Percentiles rank a stretch among this genome's conserved stretches.
These are phyloP conservation scores for Thalpophila matura DNA, from an alignment of 2,888 invertebrate species.

Conservation along the genomic window DNA sequence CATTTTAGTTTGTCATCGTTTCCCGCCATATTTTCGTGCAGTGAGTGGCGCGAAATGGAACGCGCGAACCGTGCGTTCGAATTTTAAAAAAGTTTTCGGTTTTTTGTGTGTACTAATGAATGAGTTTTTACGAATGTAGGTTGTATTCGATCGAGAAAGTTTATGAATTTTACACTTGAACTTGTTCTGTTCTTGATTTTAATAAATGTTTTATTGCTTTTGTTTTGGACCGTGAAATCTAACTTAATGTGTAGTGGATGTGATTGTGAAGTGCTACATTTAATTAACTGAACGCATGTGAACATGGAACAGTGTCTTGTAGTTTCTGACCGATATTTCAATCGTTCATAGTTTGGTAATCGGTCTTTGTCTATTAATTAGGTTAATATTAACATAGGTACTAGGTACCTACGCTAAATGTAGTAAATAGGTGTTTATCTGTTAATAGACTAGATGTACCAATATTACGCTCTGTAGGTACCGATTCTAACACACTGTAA, in stretches of 20 bases:
- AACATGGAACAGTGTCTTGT: conserved; percentile 32
- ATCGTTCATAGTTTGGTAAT: conserved; percentile 3
- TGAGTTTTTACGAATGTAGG: conserved; percentile 37
- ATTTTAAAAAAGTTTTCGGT: conserved; percentile 58
- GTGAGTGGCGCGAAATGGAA: conserved; percentile 73
- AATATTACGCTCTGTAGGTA: background rate
- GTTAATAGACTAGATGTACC: no score
- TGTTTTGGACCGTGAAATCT: conserved; percentile 20
- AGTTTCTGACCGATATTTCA: conserved; percentile 71
- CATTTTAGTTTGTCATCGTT: conserved; percentile 72
- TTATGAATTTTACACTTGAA: conserved; percentile 28
- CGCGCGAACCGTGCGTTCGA: conserved; percentile 73
- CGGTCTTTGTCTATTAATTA: background rate
- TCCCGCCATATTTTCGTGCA: conserved; percentile 70
- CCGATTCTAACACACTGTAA: no score
- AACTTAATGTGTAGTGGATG: conserved; percentile 16
- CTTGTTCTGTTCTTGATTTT: conserved; percentile 12
- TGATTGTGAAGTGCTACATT: conserved; percentile 30
- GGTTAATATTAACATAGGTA: background rate
- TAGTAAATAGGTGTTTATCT: background rate
- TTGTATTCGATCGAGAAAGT: conserved; percentile 32
- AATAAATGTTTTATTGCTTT: conserved; percentile 11
- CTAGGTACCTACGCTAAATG: no score
- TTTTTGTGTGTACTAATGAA: conserved; percentile 25
- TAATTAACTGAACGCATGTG: conserved; percentile 9